These are phyloP conservation scores for Drosophila aldrichi DNA, from an alignment of 2,888 invertebrate genomes.

Conservation along the genomic window DNA sequence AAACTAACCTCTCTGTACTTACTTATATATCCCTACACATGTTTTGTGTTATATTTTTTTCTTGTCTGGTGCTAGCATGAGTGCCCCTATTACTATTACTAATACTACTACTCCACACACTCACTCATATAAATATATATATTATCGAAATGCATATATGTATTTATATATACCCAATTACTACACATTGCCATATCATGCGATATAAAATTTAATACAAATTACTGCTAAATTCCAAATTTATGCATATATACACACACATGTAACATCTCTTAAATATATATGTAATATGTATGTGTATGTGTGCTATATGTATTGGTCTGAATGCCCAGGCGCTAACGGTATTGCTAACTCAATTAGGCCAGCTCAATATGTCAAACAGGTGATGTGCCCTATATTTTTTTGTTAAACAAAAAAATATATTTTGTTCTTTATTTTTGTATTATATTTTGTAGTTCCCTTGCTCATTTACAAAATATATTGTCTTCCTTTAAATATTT, in stretches of 20 bases:
- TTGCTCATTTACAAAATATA: neutral
- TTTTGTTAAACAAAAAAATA: neutral
- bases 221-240: conserved; percentile 51
- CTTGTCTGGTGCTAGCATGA: conserved; percentile 36
- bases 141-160: neutral
- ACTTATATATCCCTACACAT: conserved; percentile 13
- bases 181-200: conserved; percentile 21
- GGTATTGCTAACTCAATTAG: conserved; percentile 31
- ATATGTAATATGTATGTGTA: conserved; percentile 28
- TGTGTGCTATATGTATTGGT: conserved; percentile 47
- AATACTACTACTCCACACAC: conserved; percentile 3
- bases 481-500: neutral
- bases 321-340: conserved; percentile 29
- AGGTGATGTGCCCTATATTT: conserved; percentile 46
- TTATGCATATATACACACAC: conserved; percentile 21
- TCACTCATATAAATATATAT: conserved; percentile 1
- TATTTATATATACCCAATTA: conserved; percentile 5
- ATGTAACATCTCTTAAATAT: conserved; percentile 8
- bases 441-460: neutral
- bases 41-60: conserved; percentile 22
- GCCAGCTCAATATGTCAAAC: conserved; percentile 37
- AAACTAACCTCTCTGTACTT: conserved; percentile 3
- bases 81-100: conserved; percentile 21
- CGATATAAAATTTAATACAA: conserved; percentile 14
- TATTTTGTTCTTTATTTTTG: neutral